Percentiles rank a stretch among this genome's conserved stretches.
Conservation (phyloP, 2,797 vertebrate genomes). For the Salmo trutta region DNA sequence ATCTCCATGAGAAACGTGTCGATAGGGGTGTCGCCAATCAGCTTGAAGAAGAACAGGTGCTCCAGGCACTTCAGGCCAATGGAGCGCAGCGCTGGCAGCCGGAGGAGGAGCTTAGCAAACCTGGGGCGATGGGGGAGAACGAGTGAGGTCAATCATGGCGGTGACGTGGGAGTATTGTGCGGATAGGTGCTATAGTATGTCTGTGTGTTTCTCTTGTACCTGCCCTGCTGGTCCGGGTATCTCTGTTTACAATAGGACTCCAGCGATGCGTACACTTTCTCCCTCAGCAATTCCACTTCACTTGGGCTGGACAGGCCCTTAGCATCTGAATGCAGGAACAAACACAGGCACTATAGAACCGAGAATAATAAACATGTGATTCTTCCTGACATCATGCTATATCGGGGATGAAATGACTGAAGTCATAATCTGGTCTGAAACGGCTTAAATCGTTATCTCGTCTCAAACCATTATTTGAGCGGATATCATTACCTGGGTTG, state of each 20-base stretch:
- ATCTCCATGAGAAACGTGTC: slow-evolving; percentile 97
- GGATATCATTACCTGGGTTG: slow-evolving; percentile 80
- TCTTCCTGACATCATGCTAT: neutral
- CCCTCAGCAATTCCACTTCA: slow-evolving; percentile 89
- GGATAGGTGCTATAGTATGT: neutral
- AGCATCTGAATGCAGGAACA: slow-evolving; percentile 75
- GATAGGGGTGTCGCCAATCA: slow-evolving; percentile 93
- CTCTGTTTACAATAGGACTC: slow-evolving; percentile 96
- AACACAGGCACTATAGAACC: neutral
- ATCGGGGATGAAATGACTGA: no score
- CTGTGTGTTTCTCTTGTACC: slow-evolving; percentile 66
- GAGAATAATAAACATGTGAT: neutral
- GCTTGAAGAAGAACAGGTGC: slow-evolving; percentile 96
- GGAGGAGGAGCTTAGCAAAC: slow-evolving; percentile 92
- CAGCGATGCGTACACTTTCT: slow-evolving; percentile 90
- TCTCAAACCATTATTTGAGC: no score
- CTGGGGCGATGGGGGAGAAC: slow-evolving; percentile 53
- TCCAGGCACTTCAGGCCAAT: slow-evolving; percentile 93
- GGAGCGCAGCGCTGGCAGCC: slow-evolving; percentile 89
- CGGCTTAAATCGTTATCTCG: slow-evolving; percentile 54
- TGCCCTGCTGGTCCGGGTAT: slow-evolving; percentile 94
- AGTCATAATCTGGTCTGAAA: slow-evolving; percentile 86
- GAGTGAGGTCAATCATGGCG: neutral
- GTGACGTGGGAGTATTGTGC: neutral
- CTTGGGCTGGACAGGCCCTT: slow-evolving; percentile 89